A percentile compares a stretch with the other conserved stretches of the same genome.
phyloP scores from a whole-genome alignment of 2,113 vertebrate species.

The Platysternon megacephalum region DNA sequence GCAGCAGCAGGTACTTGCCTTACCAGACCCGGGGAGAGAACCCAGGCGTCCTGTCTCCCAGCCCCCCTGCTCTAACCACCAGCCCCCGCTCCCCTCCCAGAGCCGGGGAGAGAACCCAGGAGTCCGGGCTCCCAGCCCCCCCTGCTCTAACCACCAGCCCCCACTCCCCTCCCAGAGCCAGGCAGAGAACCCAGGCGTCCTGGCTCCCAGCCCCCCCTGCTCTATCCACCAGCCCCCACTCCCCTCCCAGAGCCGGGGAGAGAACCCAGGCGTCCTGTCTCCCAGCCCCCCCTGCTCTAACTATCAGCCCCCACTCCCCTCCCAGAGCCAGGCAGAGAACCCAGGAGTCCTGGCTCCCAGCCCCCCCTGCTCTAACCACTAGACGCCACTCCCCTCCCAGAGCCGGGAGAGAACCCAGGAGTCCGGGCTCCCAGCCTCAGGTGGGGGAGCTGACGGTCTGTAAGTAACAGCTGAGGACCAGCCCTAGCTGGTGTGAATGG shows the following conservation, averaged over 20 bases:
- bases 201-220: too few species aligned
- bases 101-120: too few species aligned
- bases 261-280: not conserved
- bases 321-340: not conserved
- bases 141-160: too few species aligned
- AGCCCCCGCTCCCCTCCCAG: too few species aligned
- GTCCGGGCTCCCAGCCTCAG: too few species aligned
- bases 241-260: not conserved
- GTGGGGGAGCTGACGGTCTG: too few species aligned
- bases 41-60: not conserved
- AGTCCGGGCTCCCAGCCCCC: too few species aligned
- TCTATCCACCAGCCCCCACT: not conserved
- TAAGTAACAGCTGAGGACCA: too few species aligned
- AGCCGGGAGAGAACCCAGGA: not conserved
- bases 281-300: not conserved
- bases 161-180: not conserved
- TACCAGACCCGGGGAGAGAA: not conserved
- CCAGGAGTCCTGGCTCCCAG: too few species aligned
- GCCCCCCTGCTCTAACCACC: too few species aligned
- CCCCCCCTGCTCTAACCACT: not conserved
- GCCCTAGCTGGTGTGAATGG: too few species aligned
- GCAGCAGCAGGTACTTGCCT: not conserved
- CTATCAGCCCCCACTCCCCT: not conserved
- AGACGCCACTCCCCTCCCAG: not conserved
- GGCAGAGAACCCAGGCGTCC: too few species aligned